These are phyloP conservation scores for Daphoenositta chrysoptera DNA, from an alignment of 2,113 vertebrate genomes.

Conservation along the genomic window DNA sequence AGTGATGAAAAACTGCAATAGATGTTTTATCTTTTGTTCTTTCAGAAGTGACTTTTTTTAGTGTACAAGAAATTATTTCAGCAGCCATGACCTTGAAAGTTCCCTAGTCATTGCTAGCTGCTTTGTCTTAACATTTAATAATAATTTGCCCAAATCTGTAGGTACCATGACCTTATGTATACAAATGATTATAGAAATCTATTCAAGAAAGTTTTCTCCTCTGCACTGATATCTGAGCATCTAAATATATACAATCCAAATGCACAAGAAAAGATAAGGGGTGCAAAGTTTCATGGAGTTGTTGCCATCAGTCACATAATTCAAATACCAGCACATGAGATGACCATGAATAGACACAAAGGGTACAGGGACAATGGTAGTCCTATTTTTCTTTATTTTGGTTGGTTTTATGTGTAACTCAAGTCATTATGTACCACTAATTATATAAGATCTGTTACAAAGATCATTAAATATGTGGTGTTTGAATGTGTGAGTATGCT, in stretches of 20 bases:
- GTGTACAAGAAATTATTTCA: background rate
- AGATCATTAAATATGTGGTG: background rate
- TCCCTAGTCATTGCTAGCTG: background rate
- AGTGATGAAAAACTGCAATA: background rate
- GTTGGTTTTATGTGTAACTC: background rate
- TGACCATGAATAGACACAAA: background rate
- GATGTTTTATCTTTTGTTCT: background rate
- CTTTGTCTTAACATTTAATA: background rate
- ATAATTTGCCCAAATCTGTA: background rate
- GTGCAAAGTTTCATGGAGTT: background rate
- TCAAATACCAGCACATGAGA: background rate
- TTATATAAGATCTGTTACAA: background rate
- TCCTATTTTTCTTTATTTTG: background rate
- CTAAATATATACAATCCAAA: background rate
- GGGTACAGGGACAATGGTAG: background rate
- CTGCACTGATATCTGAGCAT: background rate
- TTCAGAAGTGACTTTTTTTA: background rate
- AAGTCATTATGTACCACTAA: background rate
- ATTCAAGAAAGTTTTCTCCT: background rate
- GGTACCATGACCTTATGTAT: background rate
- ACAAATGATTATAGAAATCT: background rate
- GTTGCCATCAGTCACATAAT: background rate
- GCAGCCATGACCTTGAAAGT: background rate
- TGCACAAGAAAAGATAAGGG: background rate
- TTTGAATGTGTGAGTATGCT: background rate